Percentiles rank a stretch among this genome's conserved stretches.
Evolutionary conservation across 2,797 vertebrate genomes (phyloP).

Genomic region (Ctenopoma kingsleyae): DNA sequence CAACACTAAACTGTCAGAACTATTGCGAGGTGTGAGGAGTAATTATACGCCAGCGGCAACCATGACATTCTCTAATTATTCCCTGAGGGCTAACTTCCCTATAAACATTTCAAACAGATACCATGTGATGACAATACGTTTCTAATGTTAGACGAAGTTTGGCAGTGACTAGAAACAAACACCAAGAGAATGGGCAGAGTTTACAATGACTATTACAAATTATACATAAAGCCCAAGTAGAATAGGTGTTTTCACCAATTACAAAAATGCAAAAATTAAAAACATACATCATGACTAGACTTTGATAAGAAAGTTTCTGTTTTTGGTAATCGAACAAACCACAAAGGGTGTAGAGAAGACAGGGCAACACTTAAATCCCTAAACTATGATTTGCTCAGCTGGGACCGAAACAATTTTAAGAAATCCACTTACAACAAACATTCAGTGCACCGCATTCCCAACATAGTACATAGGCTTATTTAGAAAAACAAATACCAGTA

Average conservation of each 20-base stretch:
- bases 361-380: slow-evolving; percentile 22
- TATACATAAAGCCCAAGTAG: background rate
- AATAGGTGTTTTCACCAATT: background rate
- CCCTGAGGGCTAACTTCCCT: background rate
- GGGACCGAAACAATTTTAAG: slow-evolving; percentile 62
- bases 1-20: slow-evolving; percentile 4
- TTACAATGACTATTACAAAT: too few relatives aligned
- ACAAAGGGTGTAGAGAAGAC: slow-evolving; percentile 34
- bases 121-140: slow-evolving; percentile 45
- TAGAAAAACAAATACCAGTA: slow-evolving; percentile 46
- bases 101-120: slow-evolving; percentile 15
- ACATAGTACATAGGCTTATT: slow-evolving; percentile 56
- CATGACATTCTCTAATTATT: slow-evolving; percentile 3
- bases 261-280: background rate
- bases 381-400: slow-evolving; percentile 46
- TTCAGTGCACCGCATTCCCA: slow-evolving; percentile 51
- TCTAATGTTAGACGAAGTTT: slow-evolving; percentile 16
- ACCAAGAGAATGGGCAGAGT: background rate
- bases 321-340: slow-evolving; percentile 59
- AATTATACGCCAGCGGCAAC: background rate
- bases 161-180: background rate
- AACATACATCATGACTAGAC: background rate
- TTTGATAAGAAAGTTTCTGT: too few relatives aligned
- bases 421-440: slow-evolving; percentile 62
- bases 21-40: background rate